phyloP scores from a whole-genome alignment of 2,888 invertebrate genomes.

The Pristionchus arcanus region DNA sequence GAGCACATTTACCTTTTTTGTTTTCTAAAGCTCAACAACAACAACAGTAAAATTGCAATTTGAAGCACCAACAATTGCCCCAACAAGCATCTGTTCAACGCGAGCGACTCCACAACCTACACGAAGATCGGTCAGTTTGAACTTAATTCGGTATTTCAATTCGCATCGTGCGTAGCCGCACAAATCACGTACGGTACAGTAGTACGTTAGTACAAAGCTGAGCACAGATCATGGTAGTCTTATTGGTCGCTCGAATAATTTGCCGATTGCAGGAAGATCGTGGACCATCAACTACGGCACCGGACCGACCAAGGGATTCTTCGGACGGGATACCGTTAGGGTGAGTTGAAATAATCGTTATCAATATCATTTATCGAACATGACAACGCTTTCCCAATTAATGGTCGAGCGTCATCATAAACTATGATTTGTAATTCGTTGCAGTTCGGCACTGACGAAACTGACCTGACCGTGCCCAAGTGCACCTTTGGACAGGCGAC shows the following conservation, averaged over 20 bases:
- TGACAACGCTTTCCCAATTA: too few species aligned
- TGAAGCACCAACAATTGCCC: slow-evolving; percentile 57
- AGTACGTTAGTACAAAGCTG: too few species aligned
- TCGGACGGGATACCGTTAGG: slow-evolving; percentile 90
- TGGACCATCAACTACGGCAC: slow-evolving; percentile 95
- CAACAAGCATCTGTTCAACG: slow-evolving; percentile 89
- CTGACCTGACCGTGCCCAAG: slow-evolving; percentile 63
- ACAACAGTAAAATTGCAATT: too few species aligned
- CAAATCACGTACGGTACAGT: neutral
- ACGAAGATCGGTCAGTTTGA: slow-evolving; percentile 87
- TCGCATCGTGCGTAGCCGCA: too few species aligned
- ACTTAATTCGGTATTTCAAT: too few species aligned
- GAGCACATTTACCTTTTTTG: neutral
- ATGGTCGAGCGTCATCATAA: too few species aligned
- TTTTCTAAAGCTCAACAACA: too few species aligned
- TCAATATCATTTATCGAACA: too few species aligned
- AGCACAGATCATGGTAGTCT: too few species aligned
- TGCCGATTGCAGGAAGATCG: slow-evolving; percentile 84
- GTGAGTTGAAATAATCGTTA: slow-evolving; percentile 84
- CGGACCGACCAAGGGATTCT: slow-evolving; percentile 91
- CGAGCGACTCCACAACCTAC: slow-evolving; percentile 89
- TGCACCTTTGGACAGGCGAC: slow-evolving; percentile 68
- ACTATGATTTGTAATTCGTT: too few species aligned
- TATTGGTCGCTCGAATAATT: too few species aligned
- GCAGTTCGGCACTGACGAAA: slow-evolving; percentile 64